A percentile compares a stretch with the other conserved stretches of the same genome.
Evolutionary conservation across 2,888 invertebrate genomes (phyloP).

Genomic region (Dicyrtoma fusca): DNA sequence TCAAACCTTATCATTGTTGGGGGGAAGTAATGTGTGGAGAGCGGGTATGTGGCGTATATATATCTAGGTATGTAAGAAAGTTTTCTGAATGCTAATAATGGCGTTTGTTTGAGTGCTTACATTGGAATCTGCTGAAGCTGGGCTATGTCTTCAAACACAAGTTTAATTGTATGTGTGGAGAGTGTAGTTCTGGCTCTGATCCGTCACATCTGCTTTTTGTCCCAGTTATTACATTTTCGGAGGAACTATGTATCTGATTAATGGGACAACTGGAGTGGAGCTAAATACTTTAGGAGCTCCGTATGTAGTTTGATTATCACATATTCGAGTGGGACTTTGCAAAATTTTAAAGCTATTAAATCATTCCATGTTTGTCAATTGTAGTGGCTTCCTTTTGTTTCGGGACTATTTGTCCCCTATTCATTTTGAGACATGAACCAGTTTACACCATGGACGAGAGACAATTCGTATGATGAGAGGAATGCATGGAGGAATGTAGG

Average conservation of each 20-base stretch:
- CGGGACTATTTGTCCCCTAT: constrained; percentile 14
- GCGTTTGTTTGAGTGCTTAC: constrained; percentile 14
- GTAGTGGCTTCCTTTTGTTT: background rate
- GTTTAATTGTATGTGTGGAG: constrained; percentile 18
- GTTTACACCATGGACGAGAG: constrained; percentile 17
- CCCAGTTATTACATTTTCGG: constrained; percentile 19
- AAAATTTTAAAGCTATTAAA: constrained; percentile 21
- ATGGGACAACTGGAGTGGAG: background rate
- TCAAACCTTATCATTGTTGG: no score
- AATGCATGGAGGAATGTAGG: constrained; percentile 4
- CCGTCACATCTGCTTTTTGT: constrained; percentile 41
- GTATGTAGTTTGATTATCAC: background rate
- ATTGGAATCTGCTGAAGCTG: background rate
- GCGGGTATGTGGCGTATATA: no score
- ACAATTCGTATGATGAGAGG: constrained; percentile 21
- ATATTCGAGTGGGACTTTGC: constrained; percentile 22
- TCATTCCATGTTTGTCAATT: constrained; percentile 4
- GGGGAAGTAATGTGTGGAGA: no score
- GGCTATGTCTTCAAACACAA: constrained; percentile 11
- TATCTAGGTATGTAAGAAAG: no score
- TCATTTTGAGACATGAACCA: constrained; percentile 30
- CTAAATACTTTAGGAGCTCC: no score
- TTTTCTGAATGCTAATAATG: constrained; percentile 20
- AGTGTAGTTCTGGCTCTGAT: constrained; percentile 22
- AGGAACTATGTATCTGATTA: constrained; percentile 8